Evolutionary conservation across 1,140 invertebrate species (phyloP), one percentile per base, ranked within the genome.

Genomic region (Drosophila kohkoa): DNA sequence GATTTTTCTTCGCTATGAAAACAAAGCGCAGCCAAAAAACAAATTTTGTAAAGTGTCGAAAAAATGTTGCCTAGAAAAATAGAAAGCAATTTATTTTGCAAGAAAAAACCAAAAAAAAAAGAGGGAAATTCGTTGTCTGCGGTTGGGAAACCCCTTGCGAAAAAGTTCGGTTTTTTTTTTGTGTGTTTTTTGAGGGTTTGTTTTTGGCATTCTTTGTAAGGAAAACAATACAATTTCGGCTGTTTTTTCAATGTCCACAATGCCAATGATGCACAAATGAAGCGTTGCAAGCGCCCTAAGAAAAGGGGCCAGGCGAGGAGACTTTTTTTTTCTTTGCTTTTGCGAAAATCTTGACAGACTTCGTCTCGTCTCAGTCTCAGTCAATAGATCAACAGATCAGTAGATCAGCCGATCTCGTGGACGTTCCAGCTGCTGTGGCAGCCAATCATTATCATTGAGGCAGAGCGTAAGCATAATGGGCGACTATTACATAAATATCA

Each of bases 121-220:
- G 46, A 45, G 72, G 51, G 28, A 75, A 75, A 65, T 75, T 68
- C 57, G 55, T 16, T 60, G 68, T 71, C n/a, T 62, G 51, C 59
- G 38, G 79, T 73, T 62, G 30, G 4, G 70, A 86, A 88, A 67
- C 83, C 82, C 83, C 83, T 88, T 87, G 81, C 80, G 52, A 87
- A 87, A 79, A 75, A 46, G 30, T 59, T 64, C 7, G 35, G 35
- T 52, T 30, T 25, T 68, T 67, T 51, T 51, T 38, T 52, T 43
- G 11, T 32, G n/a, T 54, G 13, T 11, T 38, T 69, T 69, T 82
- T 51, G 64, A 77, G 82, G 82, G 83, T 86, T 88, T 86, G 79
- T 87, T 87, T 87, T 87, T 83, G 30, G 65, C 80, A 79, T 83
- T 87, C 83, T 88, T 89, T 78, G 69, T 63, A 77, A 77, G 66